Evolutionary conservation across 2,113 vertebrate species (phyloP).

Genomic region (Alexandromys fortis): DNA sequence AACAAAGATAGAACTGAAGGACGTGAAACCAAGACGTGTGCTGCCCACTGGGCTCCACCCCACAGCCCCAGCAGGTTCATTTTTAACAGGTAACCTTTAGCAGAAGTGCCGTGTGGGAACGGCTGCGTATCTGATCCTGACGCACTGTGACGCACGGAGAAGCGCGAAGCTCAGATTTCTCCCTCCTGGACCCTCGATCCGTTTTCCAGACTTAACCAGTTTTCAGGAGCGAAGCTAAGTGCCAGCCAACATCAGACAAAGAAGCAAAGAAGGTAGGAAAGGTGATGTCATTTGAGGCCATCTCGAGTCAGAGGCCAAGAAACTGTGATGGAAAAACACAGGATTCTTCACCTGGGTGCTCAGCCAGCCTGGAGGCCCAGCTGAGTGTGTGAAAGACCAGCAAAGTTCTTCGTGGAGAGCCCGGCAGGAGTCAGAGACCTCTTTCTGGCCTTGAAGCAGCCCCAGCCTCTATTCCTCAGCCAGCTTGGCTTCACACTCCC

Average conservation of each 20-base stretch:
- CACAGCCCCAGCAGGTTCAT: neutral
- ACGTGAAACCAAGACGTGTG: neutral
- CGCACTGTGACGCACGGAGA: rapidly evolving
- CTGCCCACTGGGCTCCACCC: neutral
- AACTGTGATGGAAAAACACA: slow-evolving; percentile 59
- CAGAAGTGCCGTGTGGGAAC: neutral
- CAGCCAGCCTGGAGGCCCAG: neutral
- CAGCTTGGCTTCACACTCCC: too few relatives aligned
- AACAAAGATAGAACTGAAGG: neutral
- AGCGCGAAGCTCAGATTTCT: neutral
- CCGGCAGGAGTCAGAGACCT: neutral
- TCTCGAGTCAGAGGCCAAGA: slow-evolving; percentile 19
- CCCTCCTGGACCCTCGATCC: neutral
- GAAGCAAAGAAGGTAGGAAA: slow-evolving; percentile 63
- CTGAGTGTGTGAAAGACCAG: neutral
- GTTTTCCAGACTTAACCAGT: slow-evolving; percentile 48
- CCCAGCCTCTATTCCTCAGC: neutral
- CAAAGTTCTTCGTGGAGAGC: neutral
- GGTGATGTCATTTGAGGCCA: slow-evolving; percentile 45
- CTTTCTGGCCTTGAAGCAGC: neutral
- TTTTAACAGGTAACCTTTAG: neutral
- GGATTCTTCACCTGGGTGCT: slow-evolving; percentile 29
- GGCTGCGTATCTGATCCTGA: neutral
- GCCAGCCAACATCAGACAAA: slow-evolving; percentile 58
- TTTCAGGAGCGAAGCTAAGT: neutral